Base-by-base conservation (phyloP, 2,888 invertebrate species). In the Cryptocheilus praepositus region DNA sequence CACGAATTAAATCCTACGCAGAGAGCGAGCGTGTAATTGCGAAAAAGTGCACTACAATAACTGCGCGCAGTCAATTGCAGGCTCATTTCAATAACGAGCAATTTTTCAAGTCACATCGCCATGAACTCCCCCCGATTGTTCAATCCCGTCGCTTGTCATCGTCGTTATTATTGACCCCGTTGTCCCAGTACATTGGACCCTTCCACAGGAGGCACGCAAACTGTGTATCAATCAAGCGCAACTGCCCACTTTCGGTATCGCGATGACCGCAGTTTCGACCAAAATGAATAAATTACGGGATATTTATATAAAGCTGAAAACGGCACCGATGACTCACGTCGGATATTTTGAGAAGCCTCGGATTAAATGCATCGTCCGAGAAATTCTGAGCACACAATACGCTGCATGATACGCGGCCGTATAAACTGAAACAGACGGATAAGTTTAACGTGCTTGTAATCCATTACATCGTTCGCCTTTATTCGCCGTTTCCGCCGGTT, bases 181-280 rank as follows among this genome's bases (percentile, higher is more conserved):
- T 51, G 61, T 59, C 64, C 62, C 19, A 64, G 70, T 62, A 71
- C 36, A 36, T 72, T 73, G 76, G 73, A 79, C 79, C 80, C 80
- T 85, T 81, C 76, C 65, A 66, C 71, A 57, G 74, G 73, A 71
- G 80, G 83, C 86, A 86, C 86, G 86, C 86, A 81, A 86, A 83
- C 71, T 69, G 72, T 74, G 74, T 85, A 86, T 86, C 85, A 85
- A 86, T 86, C 86, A 86, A 85, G 70, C 64, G 51, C 43, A 64
- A 49, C 67, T 49, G 61, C 63, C 68, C 70, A 61, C 67, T 55
- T 64, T 58, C 57, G 46, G 64, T 70, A 73, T 74, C 75, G 69
- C 73, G 73, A 81, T 77, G 77, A 66, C 71, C 64, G 56, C 49
- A 52, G 64, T 79, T 80, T 78, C 74, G 68, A 74, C 70, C 69